Conservation (phyloP, 92 coral and sea anemone species). For the Montipora capitata region DNA sequence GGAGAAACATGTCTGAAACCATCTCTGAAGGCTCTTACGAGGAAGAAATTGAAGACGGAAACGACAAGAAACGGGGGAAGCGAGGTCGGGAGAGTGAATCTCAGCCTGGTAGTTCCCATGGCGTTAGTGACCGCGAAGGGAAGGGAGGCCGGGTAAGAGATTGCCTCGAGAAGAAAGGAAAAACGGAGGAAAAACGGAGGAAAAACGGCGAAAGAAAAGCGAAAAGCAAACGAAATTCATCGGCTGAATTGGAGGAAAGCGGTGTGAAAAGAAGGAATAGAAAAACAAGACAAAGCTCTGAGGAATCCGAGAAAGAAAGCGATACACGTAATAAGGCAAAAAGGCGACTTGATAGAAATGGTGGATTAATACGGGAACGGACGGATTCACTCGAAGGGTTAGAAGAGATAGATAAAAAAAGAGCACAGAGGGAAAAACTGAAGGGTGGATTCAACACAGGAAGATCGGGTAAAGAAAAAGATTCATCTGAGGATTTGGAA, state of each 20-base stretch:
- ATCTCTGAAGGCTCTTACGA: not conserved
- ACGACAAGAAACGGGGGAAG: not conserved
- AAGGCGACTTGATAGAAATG: not conserved
- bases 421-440: not conserved
- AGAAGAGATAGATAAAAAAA: conserved; percentile 4
- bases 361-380: too few species aligned
- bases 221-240: not conserved
- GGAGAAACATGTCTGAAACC: not conserved
- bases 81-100: not conserved
- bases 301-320: not conserved
- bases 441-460: not conserved
- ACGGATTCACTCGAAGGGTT: not conserved
- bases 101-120: too few species aligned
- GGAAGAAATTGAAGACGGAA: not conserved
- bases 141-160: not conserved
- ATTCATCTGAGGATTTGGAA: not conserved
- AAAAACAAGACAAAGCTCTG: not conserved
- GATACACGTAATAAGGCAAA: not conserved
- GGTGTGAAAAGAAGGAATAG: not conserved
- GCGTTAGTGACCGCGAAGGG: not conserved
- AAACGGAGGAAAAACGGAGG: not conserved
- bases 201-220: not conserved
- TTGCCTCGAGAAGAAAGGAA: not conserved
- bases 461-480: not conserved
- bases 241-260: conserved; percentile 22